Base-by-base conservation (phyloP, 2,113 vertebrate species). In the Circaetus cinerascens region DNA sequence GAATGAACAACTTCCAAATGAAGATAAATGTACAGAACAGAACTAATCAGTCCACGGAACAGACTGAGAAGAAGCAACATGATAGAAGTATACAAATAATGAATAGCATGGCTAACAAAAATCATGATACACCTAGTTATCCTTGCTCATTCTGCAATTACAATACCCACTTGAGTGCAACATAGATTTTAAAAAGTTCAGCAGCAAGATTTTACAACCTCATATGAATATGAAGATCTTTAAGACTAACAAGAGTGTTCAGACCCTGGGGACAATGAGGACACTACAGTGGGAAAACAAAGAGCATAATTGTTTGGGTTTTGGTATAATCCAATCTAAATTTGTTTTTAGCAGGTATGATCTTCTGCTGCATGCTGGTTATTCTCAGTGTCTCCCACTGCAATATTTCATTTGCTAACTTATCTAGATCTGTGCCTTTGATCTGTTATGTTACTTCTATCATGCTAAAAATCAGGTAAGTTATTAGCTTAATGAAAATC, bases 161-260 rank as follows among this genome's bases (percentile, higher is more conserved):
- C 9, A 85, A 88, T 22, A 86, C 2, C 30, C 36, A 41, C 11
- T 36, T 72, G 17, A 78, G 36, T 5, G 27, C 14, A 26, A 66
- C 29, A 64, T 0, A 62, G 27, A 32, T 62, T 64, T 56, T 4
- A n/a, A 77, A 45, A 57, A 46, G 6, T 55, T 74, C 0, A 0
- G 11, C 34, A 63, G 29, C 7, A 82, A 88, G 30, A 68, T 40
- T 90, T 82, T 90, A 27, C 5, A 46, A 38, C 17, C 9, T 88
- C 34, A 19, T 38, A 46, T 43, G 36, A 85, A 55, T 55, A 72
- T 29, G 21, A 89, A 30, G 22, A 68, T 56, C 43, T 68, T 88
- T 34, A 90, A 87, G n/a, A 57, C 19, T 43, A 73, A 16, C 5
- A 74, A 72, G 26, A 62, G 22, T 50, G 12, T 77, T 88, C 29